Base-by-base conservation (phyloP, 2,888 invertebrate species). In the Eustalomyia histrio region DNA sequence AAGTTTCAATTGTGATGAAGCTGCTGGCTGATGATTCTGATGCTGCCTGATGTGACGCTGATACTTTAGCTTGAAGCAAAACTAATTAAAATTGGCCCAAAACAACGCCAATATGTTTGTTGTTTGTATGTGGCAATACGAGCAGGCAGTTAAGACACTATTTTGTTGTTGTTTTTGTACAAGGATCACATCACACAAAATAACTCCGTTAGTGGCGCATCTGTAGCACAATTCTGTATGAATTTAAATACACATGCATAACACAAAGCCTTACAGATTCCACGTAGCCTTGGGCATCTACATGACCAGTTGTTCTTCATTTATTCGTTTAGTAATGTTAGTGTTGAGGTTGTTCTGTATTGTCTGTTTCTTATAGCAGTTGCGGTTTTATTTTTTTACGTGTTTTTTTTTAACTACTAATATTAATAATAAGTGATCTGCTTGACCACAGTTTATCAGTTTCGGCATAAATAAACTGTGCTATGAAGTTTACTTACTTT, bases 401-500 rank as follows among this genome's bases (percentile, higher is more conserved):
- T 33, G 84, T 84, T 68, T 86, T 86, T 86, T 87, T 87, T 85
- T 84, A 80, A 68, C 87, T 87, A 88, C 89, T 87, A 88, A 88
- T 88, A 88, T 88, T 88, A 88, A 88, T 88, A 88, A 88, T 87
- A 88, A 88, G 87, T 87, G 88, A 88, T 88, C 87, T 88, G 86
- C 86, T 67, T 87, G 88, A 86, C 88, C 85, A 85, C 84, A 80
- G 84, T 83, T 82, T 83, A 76, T 82, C 76, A 74, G 80, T 79
- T 82, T 74, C 69, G 52, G 71, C 78, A 61, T 17, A 24, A 24
- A 50, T 69, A 82, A 58, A 64, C 47, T 76, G 18, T 60, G 63
- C 12, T 43, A 17, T 57, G 21, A 57, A 21, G 55, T 63, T 69
- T 63, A 16, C 12, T 58, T 33, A 35, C 12, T 39, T 17, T 24